Base-by-base conservation (phyloP, 2,113 vertebrate species). In the Uria lomvia region DNA sequence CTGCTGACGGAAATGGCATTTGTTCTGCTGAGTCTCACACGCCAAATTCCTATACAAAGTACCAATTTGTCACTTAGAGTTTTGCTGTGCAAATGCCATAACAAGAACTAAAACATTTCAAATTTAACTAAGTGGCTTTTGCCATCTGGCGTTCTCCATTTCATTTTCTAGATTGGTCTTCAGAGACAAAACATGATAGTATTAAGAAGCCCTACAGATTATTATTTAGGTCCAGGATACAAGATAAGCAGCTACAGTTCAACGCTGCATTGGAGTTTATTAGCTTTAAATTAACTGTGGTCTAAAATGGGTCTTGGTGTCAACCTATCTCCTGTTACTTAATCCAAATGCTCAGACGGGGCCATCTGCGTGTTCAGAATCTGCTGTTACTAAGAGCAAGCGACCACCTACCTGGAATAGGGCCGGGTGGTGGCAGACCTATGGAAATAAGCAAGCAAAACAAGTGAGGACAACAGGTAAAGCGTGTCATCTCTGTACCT, bases 371-470 rank as follows among this genome's bases (percentile, higher is more conserved):
- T 16, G 34, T 9, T 76, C 53, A 58, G 11, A 65, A 56, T 11
- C 40, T 15, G 65, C 30, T 77, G 50, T 34, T 52, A 36, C 0
- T 16, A 26, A 47, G 10, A 78, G 29, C 26, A 85, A 89, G 43
- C 5, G 6, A 55, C 65, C 63, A 80, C 95, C 40, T 96, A 98
- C 97, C 96, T 98, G 97, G 97, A 94, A 98, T 96, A 22, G 94
- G 93, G 27, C 96, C 95, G 5, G 97, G 97, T 32, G 97, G 96
- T 20, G 98, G 97, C 58, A 98, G 92, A 75, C 97, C 97, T 98
- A 45, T 7, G 30, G 92, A 95, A 70, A 86, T 3, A 89, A 38
- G 66, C 70, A 60, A 50, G 50, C 18, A 73, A 40, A 67, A 32
- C 3, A 40, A 66, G 63, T 96, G 78, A 97, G 71, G 38, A 53